Base-by-base conservation (phyloP, 2,113 vertebrate genomes). In the Oncorhynchus mykiss region DNA sequence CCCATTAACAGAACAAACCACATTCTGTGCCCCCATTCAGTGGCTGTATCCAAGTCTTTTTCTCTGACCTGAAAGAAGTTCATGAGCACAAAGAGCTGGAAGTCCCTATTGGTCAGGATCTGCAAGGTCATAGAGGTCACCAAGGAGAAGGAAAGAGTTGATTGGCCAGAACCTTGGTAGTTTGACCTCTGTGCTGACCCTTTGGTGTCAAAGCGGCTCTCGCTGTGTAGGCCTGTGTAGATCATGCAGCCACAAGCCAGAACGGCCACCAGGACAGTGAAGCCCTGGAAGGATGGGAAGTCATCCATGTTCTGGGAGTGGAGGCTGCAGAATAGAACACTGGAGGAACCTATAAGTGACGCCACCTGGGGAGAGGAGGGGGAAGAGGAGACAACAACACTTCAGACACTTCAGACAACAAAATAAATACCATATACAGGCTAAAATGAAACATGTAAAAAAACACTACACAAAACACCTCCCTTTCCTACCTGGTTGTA, bases 41-140 rank as follows among this genome's bases (percentile, higher is more conserved):
- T 14, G 16, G 51, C 16, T 54, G 39, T 45, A 45, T 11, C 39
- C 39, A 9, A 11, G 39, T 54, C 12, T 54, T 18, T 51, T 54
- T 54, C 18, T 54, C 51, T 16, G 76, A 96, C 94, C 90, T 97
- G 95, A 83, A 94, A 96, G 84, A 96, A 97, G 92, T 96, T 98
- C 95, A 96, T 95, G 0, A 91, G 54, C 22, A 98, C 94, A 78
- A 99, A 97, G 72, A 94, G 67, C 2, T 92, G 65, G 3, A 98
- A 96, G 82, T 97, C 95, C 70, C 89, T 93, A 81, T 97, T 94
- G 49, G 85, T 87, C 70, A 97, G 45, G 69, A 97, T 95, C 87
- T 96, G 93, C 86, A 92, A 94, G 25, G 88, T 95, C 82, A 95
- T 16, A 0, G 81, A 92, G 79, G 85, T 39, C 1, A 95, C 67